Evolutionary conservation across 2,888 invertebrate genomes (phyloP).

Genomic region (Meghimatium bilineatum): DNA sequence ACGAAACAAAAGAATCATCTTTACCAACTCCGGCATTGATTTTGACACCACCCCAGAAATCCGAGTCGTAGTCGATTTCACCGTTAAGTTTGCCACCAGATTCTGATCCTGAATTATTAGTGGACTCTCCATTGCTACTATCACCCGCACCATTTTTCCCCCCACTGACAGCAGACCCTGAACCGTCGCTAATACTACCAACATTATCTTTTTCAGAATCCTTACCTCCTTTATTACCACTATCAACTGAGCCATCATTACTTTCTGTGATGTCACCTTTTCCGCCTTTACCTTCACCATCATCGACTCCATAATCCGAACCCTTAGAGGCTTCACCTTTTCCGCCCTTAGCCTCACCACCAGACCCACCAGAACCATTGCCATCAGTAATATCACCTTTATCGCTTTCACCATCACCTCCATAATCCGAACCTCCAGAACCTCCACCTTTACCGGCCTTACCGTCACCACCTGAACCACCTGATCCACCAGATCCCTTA

Average conservation of each 20-base stretch:
- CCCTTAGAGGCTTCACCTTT: neutral
- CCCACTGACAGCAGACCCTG: no score
- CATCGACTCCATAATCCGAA: neutral
- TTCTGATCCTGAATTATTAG: no score
- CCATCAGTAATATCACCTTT: neutral
- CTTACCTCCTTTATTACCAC: neutral
- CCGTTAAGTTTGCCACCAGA: neutral
- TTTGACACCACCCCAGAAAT: neutral
- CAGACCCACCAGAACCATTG: neutral
- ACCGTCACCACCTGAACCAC: neutral
- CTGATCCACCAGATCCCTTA: neutral
- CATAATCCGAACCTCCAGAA: neutral
- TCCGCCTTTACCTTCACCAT: neutral
- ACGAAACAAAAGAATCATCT: neutral
- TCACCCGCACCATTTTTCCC: neutral
- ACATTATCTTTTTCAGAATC: neutral
- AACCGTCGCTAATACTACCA: no score
- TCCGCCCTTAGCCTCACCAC: neutral
- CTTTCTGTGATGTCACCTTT: neutral
- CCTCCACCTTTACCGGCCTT: neutral
- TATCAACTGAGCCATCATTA: neutral
- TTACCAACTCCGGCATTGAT: neutral
- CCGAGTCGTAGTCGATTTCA: neutral
- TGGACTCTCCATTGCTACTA: neutral
- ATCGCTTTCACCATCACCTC: neutral